These are phyloP conservation scores for Pachyuromys duprasi DNA, from an alignment of 2,797 vertebrate genomes.

Conservation along the genomic window DNA sequence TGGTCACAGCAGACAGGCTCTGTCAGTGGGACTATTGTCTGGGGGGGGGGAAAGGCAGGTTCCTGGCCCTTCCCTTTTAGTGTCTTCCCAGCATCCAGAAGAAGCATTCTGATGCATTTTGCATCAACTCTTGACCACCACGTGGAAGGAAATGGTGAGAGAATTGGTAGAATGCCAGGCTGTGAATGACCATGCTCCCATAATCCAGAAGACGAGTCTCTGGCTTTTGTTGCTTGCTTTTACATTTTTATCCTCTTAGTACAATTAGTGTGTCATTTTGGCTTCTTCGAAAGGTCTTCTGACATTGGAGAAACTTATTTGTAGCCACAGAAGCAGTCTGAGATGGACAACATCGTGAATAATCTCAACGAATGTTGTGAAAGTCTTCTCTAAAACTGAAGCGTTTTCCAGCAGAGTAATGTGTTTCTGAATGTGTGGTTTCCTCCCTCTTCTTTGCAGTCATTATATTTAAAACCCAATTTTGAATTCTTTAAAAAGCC, in stretches of 20 bases:
- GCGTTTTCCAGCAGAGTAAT: slow-evolving; percentile 31
- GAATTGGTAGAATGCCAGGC: neutral
- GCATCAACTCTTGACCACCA: neutral
- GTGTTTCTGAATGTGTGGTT: slow-evolving; percentile 28
- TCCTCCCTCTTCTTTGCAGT: slow-evolving; percentile 8
- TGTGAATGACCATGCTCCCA: too few relatives aligned
- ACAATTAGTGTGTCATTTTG: slow-evolving; percentile 56
- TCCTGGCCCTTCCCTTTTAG: neutral
- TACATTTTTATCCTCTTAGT: neutral
- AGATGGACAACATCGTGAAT: slow-evolving; percentile 19
- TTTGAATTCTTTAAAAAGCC: slow-evolving; percentile 65
- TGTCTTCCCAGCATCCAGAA: neutral
- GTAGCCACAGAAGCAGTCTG: slow-evolving; percentile 37
- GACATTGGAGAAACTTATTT: slow-evolving; percentile 75
- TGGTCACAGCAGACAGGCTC: neutral
- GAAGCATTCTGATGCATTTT: neutral
- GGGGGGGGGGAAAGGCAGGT: neutral
- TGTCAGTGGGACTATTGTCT: neutral
- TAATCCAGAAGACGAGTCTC: neutral
- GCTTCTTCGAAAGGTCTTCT: slow-evolving; percentile 72
- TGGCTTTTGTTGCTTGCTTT: neutral
- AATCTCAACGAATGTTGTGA: neutral
- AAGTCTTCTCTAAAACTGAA: neutral
- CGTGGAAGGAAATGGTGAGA: neutral
- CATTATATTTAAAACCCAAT: slow-evolving; percentile 45